These are phyloP conservation scores for Artibeus jamaicensis DNA, from an alignment of 2,797 vertebrate genomes.

Conservation along the genomic window DNA sequence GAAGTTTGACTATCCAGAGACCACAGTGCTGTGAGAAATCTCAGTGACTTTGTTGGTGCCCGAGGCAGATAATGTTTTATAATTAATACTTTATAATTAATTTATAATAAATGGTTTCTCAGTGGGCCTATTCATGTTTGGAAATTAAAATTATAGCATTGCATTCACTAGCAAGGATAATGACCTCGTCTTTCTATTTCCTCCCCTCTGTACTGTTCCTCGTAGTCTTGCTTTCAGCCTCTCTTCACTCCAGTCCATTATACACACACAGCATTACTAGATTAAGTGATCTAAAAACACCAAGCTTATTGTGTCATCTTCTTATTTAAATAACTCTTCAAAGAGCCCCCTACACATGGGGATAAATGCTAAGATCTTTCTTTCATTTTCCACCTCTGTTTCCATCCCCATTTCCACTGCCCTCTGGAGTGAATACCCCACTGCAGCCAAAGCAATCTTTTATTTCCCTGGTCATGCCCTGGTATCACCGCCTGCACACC, in stretches of 20 bases:
- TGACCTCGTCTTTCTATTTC: background rate
- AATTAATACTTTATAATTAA: background rate
- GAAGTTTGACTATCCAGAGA: background rate
- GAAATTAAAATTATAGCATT: background rate
- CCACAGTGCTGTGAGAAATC: background rate
- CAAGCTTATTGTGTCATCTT: background rate
- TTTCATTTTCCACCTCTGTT: background rate
- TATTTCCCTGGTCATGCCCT: background rate
- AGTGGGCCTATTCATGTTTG: background rate
- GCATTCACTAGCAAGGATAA: background rate
- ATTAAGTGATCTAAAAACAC: background rate
- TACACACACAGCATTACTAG: background rate
- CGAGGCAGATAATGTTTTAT: background rate
- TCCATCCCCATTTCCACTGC: background rate
- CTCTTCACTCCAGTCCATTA: background rate
- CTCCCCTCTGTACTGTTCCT: background rate
- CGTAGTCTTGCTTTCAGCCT: background rate
- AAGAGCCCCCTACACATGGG: background rate
- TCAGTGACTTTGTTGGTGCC: background rate
- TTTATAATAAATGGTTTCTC: background rate
- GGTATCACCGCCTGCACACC: too few relatives aligned
- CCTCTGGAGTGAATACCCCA: background rate
- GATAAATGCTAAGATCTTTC: constrained; percentile 19
- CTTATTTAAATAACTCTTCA: background rate
- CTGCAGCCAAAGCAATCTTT: background rate